Conservation (phyloP, 2,888 invertebrate genomes). For the Chydorus sphaericus region DNA sequence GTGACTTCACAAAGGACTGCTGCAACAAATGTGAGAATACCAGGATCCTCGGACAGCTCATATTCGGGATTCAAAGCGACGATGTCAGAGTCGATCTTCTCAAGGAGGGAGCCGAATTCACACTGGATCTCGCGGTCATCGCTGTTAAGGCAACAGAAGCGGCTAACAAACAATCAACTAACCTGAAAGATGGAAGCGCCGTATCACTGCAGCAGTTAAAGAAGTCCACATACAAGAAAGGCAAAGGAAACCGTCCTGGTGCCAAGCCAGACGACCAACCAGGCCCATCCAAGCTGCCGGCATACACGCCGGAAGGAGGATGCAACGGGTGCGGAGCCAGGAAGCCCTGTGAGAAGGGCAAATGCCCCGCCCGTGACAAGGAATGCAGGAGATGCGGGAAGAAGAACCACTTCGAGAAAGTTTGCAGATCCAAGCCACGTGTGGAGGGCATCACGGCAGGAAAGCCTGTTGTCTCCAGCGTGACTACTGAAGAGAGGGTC, state of each 20-base stretch:
- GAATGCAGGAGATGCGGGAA: background rate
- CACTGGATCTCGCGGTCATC: background rate
- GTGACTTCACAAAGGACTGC: conserved; percentile 5
- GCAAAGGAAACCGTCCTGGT: too few relatives aligned
- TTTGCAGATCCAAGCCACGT: background rate
- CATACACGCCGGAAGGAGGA: background rate
- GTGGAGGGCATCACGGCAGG: background rate
- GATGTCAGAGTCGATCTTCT: conserved; percentile 6
- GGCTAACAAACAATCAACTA: background rate
- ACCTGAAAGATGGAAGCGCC: background rate
- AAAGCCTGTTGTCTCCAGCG: background rate
- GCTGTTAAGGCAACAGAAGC: background rate
- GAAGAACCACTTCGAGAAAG: background rate
- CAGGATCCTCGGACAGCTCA: background rate
- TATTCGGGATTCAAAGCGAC: background rate
- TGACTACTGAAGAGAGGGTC: background rate
- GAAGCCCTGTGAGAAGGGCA: background rate
- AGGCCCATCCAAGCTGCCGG: too few relatives aligned
- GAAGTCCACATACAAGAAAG: too few relatives aligned
- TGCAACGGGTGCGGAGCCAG: background rate
- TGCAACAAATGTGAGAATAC: background rate
- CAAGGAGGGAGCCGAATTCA: background rate
- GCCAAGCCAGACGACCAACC: too few relatives aligned
- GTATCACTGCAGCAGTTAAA: too few relatives aligned
- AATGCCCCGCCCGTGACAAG: background rate